Evolutionary conservation across 2,888 invertebrate species (phyloP).

Genomic region (Athripsodes cinereus): DNA sequence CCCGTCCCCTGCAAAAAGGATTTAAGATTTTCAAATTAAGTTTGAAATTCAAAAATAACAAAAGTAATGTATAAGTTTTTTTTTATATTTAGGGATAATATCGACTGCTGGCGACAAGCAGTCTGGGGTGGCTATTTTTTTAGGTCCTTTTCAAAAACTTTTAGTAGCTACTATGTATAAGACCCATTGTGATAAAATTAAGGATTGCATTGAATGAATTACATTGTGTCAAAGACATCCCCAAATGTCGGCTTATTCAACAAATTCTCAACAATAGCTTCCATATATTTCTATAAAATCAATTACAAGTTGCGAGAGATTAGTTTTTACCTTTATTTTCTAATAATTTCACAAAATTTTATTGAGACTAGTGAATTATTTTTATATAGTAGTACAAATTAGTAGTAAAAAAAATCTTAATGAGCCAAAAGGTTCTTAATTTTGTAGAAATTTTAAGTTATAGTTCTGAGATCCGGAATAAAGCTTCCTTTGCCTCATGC

Average conservation of each 20-base stretch:
- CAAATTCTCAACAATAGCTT: not conserved
- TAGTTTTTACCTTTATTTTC: not conserved
- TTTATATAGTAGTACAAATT: no score
- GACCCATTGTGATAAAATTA: not conserved
- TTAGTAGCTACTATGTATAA: not conserved
- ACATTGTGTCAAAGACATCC: conserved; percentile 15
- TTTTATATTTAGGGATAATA: not conserved
- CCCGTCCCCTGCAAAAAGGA: not conserved
- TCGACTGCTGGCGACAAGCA: not conserved
- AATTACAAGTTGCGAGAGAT: not conserved
- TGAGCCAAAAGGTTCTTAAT: no score
- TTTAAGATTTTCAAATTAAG: not conserved
- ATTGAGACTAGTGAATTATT: no score
- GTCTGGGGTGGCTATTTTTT: not conserved
- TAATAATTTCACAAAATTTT: not conserved
- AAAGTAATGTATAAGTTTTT: not conserved
- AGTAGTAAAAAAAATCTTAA: no score
- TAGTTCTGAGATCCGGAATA: no score
- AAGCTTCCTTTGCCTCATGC: no score
- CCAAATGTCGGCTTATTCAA: conserved; percentile 7
- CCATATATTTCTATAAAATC: not conserved
- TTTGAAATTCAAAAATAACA: not conserved
- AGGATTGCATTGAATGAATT: conserved; percentile 1
- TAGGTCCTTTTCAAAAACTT: not conserved
- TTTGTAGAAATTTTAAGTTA: no score